Evolutionary conservation across 2,113 vertebrate species (phyloP).

Genomic region (Isurus oxyrinchus): DNA sequence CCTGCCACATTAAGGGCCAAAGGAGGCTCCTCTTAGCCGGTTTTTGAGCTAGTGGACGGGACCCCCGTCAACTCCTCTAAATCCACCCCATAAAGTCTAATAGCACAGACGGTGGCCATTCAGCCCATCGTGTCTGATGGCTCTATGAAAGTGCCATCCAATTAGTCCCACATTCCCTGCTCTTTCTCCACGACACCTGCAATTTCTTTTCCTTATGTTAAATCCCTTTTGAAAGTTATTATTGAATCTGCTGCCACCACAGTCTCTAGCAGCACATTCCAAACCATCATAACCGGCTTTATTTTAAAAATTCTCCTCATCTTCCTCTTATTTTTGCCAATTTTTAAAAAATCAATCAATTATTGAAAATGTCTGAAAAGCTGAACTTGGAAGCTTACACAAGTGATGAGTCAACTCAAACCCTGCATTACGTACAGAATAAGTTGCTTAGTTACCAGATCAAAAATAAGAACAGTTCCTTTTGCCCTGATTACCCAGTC

Average conservation of each 20-base stretch:
- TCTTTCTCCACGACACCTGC: too few species aligned
- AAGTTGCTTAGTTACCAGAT: background rate
- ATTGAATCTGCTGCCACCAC: background rate
- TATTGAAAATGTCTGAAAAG: background rate
- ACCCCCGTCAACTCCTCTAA: too few species aligned
- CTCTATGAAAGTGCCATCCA: background rate
- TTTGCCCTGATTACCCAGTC: background rate
- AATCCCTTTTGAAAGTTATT: background rate
- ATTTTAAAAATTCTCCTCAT: too few species aligned
- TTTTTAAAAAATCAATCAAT: too few species aligned
- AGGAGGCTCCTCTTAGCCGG: too few species aligned
- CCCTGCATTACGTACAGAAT: background rate
- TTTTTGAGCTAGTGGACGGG: too few species aligned
- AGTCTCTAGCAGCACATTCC: background rate
- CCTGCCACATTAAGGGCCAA: too few species aligned
- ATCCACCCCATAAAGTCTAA: too few species aligned
- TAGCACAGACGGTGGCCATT: background rate
- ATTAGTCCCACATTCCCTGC: background rate
- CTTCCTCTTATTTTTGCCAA: too few species aligned
- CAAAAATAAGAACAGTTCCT: background rate
- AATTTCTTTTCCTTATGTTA: too few species aligned
- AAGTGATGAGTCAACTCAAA: background rate
- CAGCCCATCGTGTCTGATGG: background rate
- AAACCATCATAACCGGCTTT: background rate
- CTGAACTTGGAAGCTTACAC: background rate